Percentiles rank a stretch among this genome's conserved stretches.
These are phyloP conservation scores for Nymphalis polychloros DNA, from an alignment of 2,888 invertebrate species.

Conservation along the genomic window DNA sequence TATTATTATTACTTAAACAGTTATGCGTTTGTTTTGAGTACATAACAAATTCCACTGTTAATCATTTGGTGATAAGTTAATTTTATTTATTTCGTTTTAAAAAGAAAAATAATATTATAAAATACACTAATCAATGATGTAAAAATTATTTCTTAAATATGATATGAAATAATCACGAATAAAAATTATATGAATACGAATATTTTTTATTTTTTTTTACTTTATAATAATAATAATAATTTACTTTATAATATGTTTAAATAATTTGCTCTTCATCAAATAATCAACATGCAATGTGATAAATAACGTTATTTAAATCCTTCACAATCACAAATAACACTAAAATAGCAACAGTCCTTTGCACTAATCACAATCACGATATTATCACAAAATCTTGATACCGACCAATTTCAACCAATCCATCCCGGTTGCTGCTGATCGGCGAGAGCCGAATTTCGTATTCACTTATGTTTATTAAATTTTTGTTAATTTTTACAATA, in stretches of 20 bases:
- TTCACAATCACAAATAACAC: constrained; percentile 33
- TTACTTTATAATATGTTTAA: too few relatives aligned
- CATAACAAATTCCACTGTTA: too few relatives aligned
- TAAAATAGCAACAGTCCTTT: constrained; percentile 26
- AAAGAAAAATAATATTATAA: too few relatives aligned
- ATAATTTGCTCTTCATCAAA: background rate
- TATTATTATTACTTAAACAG: too few relatives aligned
- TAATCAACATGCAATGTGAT: background rate
- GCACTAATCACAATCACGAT: constrained; percentile 41
- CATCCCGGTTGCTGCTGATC: constrained; percentile 64
- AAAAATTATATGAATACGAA: background rate
- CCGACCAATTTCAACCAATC: constrained; percentile 82
- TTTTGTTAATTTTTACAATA: constrained; percentile 49
- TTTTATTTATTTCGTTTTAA: too few relatives aligned
- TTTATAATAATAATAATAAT: too few relatives aligned
- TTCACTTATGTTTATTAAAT: constrained; percentile 41
- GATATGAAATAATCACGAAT: too few relatives aligned
- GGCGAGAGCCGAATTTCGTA: constrained; percentile 41
- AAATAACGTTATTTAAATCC: constrained; percentile 25
- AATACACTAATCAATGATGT: background rate
- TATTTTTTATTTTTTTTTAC: too few relatives aligned
- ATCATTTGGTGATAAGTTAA: too few relatives aligned
- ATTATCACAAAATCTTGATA: constrained; percentile 58
- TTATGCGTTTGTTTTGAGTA: too few relatives aligned
- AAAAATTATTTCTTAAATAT: background rate